A percentile compares a stretch with the other conserved stretches of the same genome.
These are phyloP conservation scores for Passer domesticus DNA, from an alignment of 2,113 vertebrate genomes.

Conservation along the genomic window DNA sequence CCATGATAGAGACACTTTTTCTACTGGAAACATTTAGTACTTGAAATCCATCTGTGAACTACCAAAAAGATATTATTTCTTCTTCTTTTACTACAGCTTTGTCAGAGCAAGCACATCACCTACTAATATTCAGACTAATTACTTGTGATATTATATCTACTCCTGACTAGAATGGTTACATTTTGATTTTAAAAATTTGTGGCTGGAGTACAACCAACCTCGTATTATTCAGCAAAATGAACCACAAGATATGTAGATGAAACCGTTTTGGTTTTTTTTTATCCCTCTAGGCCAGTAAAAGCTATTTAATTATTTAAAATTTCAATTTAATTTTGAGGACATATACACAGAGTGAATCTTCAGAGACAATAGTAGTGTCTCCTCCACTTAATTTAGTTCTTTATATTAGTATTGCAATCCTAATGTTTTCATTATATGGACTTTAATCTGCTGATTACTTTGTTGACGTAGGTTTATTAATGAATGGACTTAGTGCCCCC, in stretches of 20 bases:
- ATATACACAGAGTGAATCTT: neutral
- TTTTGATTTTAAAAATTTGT: neutral
- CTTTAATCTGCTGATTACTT: constrained; percentile 43
- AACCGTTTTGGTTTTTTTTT: neutral
- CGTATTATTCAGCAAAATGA: neutral
- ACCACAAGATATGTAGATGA: neutral
- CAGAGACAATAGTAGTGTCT: neutral
- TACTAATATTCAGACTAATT: neutral
- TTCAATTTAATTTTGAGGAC: constrained; percentile 37
- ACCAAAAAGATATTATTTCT: neutral
- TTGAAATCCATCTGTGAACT: neutral
- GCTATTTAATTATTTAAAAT: constrained; percentile 38
- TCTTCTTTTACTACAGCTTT: neutral
- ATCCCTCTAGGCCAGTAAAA: neutral
- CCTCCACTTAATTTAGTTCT: neutral
- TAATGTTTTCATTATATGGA: constrained; percentile 54
- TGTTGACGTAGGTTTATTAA: constrained; percentile 9
- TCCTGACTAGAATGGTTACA: neutral
- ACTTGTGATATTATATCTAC: neutral
- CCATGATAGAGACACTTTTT: neutral
- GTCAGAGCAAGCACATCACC: neutral
- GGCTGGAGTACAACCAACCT: neutral
- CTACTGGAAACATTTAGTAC: neutral
- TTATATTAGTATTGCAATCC: constrained; percentile 17
- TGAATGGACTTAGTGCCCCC: neutral